Evolutionary conservation across 2,797 vertebrate genomes (phyloP).

Genomic region (Emys orbicularis): DNA sequence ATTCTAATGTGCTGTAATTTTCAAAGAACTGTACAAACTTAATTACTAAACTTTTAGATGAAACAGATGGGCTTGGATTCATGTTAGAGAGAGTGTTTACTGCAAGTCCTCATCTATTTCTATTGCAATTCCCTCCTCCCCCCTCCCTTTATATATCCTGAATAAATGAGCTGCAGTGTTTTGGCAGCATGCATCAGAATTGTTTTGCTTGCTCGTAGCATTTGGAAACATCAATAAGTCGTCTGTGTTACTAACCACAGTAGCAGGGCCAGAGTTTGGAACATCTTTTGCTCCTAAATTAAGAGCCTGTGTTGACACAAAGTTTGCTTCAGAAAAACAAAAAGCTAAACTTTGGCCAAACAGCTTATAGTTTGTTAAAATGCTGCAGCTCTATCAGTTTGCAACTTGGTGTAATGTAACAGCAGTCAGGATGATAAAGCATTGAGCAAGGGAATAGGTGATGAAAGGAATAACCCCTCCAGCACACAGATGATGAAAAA

Average conservation of each 20-base stretch:
- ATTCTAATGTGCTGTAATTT: neutral
- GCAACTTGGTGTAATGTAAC: neutral
- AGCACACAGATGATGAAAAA: neutral
- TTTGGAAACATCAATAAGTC: neutral
- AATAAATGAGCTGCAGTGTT: neutral
- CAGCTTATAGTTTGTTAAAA: neutral
- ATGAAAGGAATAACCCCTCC: neutral
- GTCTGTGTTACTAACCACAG: neutral
- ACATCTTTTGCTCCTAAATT: neutral
- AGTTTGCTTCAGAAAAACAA: neutral
- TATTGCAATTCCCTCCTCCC: neutral
- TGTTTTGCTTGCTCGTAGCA: neutral
- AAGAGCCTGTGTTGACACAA: neutral
- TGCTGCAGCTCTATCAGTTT: neutral
- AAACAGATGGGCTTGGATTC: neutral
- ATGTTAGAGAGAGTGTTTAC: neutral
- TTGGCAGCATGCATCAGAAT: neutral
- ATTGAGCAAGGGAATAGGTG: neutral
- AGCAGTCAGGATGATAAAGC: neutral
- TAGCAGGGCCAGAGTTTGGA: neutral
- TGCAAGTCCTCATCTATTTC: neutral
- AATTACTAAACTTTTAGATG: neutral
- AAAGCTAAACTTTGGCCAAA: neutral
- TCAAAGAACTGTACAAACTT: neutral
- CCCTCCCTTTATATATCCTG: neutral